A percentile compares a stretch with the other conserved stretches of the same genome.
Conservation (phyloP, 2,113 vertebrate genomes). For the Calypte anna region DNA sequence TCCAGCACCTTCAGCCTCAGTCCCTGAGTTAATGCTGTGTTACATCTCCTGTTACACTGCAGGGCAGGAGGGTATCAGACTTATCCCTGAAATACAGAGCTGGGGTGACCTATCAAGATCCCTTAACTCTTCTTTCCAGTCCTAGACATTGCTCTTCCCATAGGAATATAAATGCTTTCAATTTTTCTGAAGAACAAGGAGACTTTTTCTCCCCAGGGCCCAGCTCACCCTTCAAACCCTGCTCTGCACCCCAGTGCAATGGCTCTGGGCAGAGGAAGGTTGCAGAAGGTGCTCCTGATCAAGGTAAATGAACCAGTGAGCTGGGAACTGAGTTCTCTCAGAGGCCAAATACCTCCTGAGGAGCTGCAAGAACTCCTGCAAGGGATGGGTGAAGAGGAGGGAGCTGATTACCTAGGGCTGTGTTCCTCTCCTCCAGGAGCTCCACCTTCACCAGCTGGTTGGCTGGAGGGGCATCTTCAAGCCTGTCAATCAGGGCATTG, state of each 20-base stretch:
- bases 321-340: neutral
- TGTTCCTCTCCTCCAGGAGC: constrained; percentile 93
- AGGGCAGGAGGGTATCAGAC: neutral
- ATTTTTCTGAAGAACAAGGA: neutral
- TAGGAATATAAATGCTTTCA: neutral
- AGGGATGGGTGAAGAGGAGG: neutral
- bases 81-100: neutral
- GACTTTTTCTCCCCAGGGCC: neutral
- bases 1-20: neutral
- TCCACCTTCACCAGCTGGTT: constrained; percentile 97
- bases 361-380: neutral
- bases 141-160: neutral
- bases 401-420: constrained; percentile 84
- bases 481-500: constrained; percentile 87
- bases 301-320: neutral
- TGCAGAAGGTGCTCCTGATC: neutral
- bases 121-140: neutral
- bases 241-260: neutral
- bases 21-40: neutral
- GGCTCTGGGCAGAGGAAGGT: neutral
- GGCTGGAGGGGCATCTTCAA: constrained; percentile 90
- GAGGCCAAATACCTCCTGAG: neutral
- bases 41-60: neutral
- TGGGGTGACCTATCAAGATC: neutral
- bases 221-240: neutral